A percentile compares a stretch with the other conserved stretches of the same genome.
Evolutionary conservation across 1,140 invertebrate genomes (phyloP).

Genomic region (Neelides sp.): DNA sequence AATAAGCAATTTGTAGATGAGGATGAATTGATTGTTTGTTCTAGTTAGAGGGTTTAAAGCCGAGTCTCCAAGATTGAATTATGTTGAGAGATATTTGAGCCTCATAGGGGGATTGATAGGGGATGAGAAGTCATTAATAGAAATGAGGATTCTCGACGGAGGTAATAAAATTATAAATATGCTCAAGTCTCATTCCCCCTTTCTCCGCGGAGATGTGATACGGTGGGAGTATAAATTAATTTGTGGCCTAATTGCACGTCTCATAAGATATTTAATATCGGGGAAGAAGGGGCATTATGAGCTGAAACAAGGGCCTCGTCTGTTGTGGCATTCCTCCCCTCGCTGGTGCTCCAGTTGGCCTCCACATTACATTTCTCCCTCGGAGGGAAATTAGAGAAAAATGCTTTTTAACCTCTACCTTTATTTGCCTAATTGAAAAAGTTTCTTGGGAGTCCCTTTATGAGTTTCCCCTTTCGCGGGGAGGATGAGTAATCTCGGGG

Average conservation of each 20-base stretch:
- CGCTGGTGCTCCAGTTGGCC: too few species aligned
- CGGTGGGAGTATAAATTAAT: constrained; percentile 29
- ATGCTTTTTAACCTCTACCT: constrained; percentile 31
- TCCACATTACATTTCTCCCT: too few species aligned
- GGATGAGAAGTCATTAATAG: constrained; percentile 16
- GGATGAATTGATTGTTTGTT: too few species aligned
- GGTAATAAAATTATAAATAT: constrained; percentile 4
- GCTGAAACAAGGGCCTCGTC: constrained; percentile 1
- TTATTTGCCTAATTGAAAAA: constrained; percentile 33
- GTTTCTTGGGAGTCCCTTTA: too few species aligned
- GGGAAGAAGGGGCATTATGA: constrained; percentile 8
- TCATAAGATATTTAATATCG: constrained; percentile 32
- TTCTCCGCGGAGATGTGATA: neutral
- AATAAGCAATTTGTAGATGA: too few species aligned
- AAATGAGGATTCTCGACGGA: constrained; percentile 14
- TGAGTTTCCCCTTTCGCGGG: neutral
- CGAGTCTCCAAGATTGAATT: too few species aligned
- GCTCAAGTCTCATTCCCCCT: neutral
- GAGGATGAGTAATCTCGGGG: constrained; percentile 23
- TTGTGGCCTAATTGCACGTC: constrained; percentile 32
- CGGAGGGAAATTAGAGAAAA: constrained; percentile 31
- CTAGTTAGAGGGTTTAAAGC: too few species aligned
- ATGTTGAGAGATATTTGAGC: constrained; percentile 9
- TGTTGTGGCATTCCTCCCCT: constrained; percentile 14
- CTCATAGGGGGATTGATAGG: constrained; percentile 14